phyloP scores from a whole-genome alignment of 2,888 invertebrate species.

The Perdita meconis region DNA sequence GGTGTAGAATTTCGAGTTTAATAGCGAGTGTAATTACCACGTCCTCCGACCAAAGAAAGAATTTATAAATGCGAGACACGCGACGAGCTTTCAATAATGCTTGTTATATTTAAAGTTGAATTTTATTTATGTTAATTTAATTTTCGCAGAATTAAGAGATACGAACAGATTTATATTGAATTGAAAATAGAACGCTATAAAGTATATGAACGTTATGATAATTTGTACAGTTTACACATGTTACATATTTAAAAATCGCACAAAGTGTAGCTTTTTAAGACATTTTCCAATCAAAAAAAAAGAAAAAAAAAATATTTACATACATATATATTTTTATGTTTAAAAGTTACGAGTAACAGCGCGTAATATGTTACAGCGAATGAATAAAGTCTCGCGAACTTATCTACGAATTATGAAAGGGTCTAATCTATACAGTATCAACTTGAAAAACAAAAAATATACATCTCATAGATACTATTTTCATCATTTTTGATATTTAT shows the following conservation, averaged over 20 bases:
- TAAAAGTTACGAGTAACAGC: constrained; percentile 12
- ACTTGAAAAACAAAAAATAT: constrained; percentile 4
- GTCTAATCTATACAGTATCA: constrained; percentile 19
- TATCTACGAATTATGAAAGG: constrained; percentile 12
- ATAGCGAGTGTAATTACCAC: constrained; percentile 23
- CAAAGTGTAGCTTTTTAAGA: constrained; percentile 41
- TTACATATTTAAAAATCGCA: constrained; percentile 54
- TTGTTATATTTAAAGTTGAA: constrained; percentile 42
- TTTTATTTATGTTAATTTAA: constrained; percentile 65
- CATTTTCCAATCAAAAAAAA: constrained; percentile 37
- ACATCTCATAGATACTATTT: constrained; percentile 29
- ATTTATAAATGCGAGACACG: constrained; percentile 24
- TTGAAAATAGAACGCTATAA: constrained; percentile 40
- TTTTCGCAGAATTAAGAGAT: constrained; percentile 46
- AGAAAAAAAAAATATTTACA: constrained; percentile 32
- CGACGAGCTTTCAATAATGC: constrained; percentile 44
- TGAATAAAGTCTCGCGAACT: constrained; percentile 1
- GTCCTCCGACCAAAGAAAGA: constrained; percentile 59
- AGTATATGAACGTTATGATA: constrained; percentile 60
- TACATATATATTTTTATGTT: constrained; percentile 44
- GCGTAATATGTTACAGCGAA: constrained; percentile 1
- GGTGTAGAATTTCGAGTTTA: constrained; percentile 15
- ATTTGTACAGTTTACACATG: constrained; percentile 65
- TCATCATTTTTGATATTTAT: constrained; percentile 31
- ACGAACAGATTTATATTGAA: constrained; percentile 48